Conservation (phyloP, 2,797 vertebrate genomes). For the Rhinichthys osculus region DNA sequence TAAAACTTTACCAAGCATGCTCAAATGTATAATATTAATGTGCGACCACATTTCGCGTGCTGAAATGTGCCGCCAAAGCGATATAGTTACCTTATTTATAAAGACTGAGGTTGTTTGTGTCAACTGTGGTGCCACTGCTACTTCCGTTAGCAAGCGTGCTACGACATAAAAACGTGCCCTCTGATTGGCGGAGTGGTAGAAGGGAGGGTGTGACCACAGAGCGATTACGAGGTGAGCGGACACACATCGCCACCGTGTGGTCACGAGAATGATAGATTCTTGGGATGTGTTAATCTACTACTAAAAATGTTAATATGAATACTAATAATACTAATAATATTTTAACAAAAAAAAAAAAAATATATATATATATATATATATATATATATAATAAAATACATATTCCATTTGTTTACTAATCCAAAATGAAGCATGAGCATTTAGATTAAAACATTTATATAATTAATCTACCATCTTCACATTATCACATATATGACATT, state of each 20-base stretch:
- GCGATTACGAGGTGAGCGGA: not conserved
- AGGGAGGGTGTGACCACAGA: slow-evolving; percentile 41
- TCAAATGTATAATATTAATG: not conserved
- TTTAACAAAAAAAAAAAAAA: too few relatives aligned
- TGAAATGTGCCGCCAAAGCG: not conserved
- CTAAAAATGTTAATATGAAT: not conserved
- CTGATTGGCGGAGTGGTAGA: slow-evolving; percentile 72
- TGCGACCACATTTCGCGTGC: not conserved
- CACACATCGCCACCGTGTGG: slow-evolving; percentile 61
- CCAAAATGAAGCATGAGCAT: not conserved
- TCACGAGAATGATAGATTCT: not conserved
- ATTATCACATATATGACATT: not conserved
- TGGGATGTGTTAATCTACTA: not conserved
- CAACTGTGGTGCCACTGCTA: slow-evolving; percentile 62
- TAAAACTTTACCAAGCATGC: not conserved
- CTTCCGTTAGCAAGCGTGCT: slow-evolving; percentile 69
- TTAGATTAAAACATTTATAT: not conserved
- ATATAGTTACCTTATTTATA: slow-evolving; percentile 70
- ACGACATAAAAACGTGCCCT: slow-evolving; percentile 73
- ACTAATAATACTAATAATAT: not conserved
- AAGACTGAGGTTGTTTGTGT: slow-evolving; percentile 64
- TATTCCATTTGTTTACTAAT: not conserved
- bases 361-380: too few relatives aligned
- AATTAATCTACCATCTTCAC: not conserved
- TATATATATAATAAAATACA: not conserved